phyloP scores from a whole-genome alignment of 1,140 invertebrate genomes.

The Lordiphosa stackelbergi region DNA sequence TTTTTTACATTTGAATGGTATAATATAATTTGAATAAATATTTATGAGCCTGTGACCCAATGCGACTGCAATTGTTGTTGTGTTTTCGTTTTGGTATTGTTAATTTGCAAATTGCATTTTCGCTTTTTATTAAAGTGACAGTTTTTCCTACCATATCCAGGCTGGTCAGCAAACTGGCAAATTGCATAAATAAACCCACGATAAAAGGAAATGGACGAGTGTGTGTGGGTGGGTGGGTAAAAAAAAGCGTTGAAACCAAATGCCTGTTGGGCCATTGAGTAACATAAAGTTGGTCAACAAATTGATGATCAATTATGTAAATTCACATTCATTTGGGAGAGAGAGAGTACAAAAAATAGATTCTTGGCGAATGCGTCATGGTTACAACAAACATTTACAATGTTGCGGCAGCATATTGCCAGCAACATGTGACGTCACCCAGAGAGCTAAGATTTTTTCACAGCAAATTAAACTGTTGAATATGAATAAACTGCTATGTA shows the following conservation, averaged over 20 bases:
- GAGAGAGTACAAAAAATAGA: not conserved
- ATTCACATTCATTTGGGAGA: not conserved
- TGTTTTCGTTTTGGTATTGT: constrained; percentile 53
- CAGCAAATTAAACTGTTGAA: too few species aligned
- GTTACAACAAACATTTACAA: too few species aligned
- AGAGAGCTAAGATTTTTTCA: too few species aligned
- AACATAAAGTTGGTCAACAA: constrained; percentile 7
- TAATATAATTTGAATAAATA: constrained; percentile 27
- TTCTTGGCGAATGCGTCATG: too few species aligned
- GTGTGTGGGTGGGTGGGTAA: not conserved
- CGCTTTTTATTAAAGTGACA: constrained; percentile 34
- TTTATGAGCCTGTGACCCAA: constrained; percentile 35
- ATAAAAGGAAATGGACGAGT: constrained; percentile 4
- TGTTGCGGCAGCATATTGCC: too few species aligned
- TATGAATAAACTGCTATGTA: too few species aligned
- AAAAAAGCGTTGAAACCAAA: constrained; percentile 34
- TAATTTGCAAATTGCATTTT: constrained; percentile 70
- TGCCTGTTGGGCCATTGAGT: constrained; percentile 11
- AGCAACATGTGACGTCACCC: too few species aligned
- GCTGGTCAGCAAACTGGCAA: constrained; percentile 34
- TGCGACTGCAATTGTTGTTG: constrained; percentile 24
- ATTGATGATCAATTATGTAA: constrained; percentile 10
- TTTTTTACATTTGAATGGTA: constrained; percentile 4
- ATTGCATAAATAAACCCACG: constrained; percentile 42
- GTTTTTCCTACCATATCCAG: constrained; percentile 6